Base-by-base conservation (phyloP, 1,140 invertebrate species). In the Sinonovacula constricta region DNA sequence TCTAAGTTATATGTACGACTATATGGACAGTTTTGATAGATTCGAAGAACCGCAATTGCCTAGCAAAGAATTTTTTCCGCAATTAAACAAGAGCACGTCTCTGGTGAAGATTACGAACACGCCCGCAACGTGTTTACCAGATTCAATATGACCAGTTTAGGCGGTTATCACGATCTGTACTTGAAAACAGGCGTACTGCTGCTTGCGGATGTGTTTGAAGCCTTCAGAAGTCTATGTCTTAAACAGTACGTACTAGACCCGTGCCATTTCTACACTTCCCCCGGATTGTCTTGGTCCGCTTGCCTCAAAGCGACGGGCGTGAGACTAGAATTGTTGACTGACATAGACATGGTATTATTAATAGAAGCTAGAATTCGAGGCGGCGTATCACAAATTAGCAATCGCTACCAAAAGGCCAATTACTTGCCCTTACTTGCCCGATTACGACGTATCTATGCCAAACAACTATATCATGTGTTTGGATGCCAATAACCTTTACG, bases 401-500 rank as follows among this genome's bases (percentile, higher is more conserved):
- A 78, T 28, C 67, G 28, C 36, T 31, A 65, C 22, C 36, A 53
- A 33, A 76, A 56, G 66, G 68, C 70, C 31, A 79, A 84, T 30
- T 87, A 89, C 56, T 72, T 83, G 18, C n/a, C n/a, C n/a, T n/a
- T 86, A 88, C 57, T 78, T 86, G 57, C 31, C 26, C 24, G 49
- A 74, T n/a, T 76, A 80, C 53, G 65, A 83, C 56, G 18, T 36
- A 57, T 49, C 45, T 39, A 51, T 78, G 62, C 51, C 66, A 45
- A 10, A 7, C 7, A 45, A 7, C 7, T 45, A 10, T 45, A 10
- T 45, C 7, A 45, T 45, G 39, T 7, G 24, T 45, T 45, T 45
- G 18, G 24, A 65, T 31, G 18, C 80, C 3, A 88, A 86, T 60
- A 83, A 80, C 76, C 67, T 88, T 39, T 88, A 89, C 66, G 80